Evolutionary conservation across 92 coral and sea anemone genomes (phyloP).

Genomic region (Parazoanthus swiftii): DNA sequence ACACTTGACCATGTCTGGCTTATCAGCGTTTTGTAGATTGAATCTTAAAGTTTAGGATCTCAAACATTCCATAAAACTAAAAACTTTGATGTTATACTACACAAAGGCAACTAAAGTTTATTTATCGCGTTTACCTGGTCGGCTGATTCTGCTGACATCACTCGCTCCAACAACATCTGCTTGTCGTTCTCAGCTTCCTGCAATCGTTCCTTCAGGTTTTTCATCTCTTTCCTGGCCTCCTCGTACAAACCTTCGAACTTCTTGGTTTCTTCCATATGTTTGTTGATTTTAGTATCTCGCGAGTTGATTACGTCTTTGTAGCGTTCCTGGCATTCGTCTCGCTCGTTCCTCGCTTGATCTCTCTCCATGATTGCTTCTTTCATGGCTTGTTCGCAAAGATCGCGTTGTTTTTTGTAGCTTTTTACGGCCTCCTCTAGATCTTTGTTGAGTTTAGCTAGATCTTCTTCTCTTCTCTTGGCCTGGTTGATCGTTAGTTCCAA

Average conservation of each 20-base stretch:
- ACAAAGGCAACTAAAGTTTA: neutral
- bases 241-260: conserved; percentile 76
- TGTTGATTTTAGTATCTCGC: conserved; percentile 76
- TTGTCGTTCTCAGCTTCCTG: conserved; percentile 36
- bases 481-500: conserved; percentile 71
- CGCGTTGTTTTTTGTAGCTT: conserved; percentile 83
- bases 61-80: neutral
- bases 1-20: no score
- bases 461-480: conserved; percentile 64
- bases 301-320: conserved; percentile 67
- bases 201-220: conserved; percentile 57
- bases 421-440: conserved; percentile 74
- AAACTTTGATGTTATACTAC: neutral
- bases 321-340: conserved; percentile 67
- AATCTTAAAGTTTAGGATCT: conserved; percentile 15
- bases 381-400: conserved; percentile 68
- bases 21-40: no score
- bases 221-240: conserved; percentile 65
- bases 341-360: conserved; percentile 75
- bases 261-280: conserved; percentile 74
- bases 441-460: conserved; percentile 66
- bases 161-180: conserved; percentile 16
- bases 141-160: conserved; percentile 9
- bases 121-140: conserved; percentile 26
- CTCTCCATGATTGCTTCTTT: conserved; percentile 82